These are phyloP conservation scores for Cyprinodon tularosa DNA, from an alignment of 2,113 vertebrate genomes.

Conservation along the genomic window DNA sequence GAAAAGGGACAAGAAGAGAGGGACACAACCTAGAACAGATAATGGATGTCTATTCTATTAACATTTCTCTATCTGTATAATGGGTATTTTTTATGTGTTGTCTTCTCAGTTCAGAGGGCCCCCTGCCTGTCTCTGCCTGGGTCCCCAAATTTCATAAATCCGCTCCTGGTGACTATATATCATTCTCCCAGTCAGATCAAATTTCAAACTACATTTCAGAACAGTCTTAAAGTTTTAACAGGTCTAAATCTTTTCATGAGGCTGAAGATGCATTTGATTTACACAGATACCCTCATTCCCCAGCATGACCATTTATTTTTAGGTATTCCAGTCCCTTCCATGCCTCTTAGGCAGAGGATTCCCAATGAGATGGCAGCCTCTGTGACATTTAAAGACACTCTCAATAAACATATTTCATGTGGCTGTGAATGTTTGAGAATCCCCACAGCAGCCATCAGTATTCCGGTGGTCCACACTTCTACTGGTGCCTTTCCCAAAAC, in stretches of 20 bases:
- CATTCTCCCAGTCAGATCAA: too few relatives aligned
- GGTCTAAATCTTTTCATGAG: background rate
- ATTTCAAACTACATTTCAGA: too few relatives aligned
- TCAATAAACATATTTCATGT: constrained; percentile 20
- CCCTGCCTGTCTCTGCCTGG: too few relatives aligned
- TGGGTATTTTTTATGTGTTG: too few relatives aligned
- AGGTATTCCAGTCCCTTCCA: constrained; percentile 16
- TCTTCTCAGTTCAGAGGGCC: too few relatives aligned
- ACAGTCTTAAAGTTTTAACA: background rate
- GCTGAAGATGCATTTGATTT: background rate
- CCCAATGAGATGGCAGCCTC: background rate
- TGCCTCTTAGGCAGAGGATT: constrained; percentile 16
- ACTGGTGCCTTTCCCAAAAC: constrained; percentile 25
- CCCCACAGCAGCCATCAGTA: constrained; percentile 41
- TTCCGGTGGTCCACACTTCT: constrained; percentile 36
- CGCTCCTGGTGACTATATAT: too few relatives aligned
- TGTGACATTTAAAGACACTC: constrained; percentile 59
- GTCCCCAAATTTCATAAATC: too few relatives aligned
- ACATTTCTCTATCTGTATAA: too few relatives aligned
- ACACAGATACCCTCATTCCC: background rate
- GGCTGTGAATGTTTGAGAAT: constrained; percentile 2
- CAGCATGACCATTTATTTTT: background rate
- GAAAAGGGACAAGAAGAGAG: too few relatives aligned
- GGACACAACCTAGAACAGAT: too few relatives aligned
- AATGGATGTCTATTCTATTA: too few relatives aligned